Conservation (phyloP, 2,888 invertebrate species). For the Drosophila nigricruria region DNA sequence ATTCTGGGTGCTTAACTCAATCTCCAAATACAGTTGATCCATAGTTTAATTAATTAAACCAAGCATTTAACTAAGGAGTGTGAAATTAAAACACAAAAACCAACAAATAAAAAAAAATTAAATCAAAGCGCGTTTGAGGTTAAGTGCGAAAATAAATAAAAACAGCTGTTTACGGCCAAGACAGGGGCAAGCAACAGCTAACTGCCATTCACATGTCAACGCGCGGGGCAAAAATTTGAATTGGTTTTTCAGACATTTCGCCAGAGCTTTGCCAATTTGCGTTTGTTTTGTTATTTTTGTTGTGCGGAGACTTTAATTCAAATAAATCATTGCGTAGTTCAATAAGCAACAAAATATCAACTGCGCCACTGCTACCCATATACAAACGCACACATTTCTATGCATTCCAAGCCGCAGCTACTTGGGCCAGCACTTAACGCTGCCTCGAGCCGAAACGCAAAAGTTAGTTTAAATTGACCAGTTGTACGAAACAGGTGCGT, state of each 20-base stretch:
- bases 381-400: background rate
- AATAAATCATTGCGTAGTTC: conserved; percentile 16
- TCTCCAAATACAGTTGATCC: conserved; percentile 84
- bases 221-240: conserved; percentile 52
- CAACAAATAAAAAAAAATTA: conserved; percentile 44
- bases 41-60: conserved; percentile 66
- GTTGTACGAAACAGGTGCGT: conserved; percentile 61
- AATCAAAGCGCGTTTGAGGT: conserved; percentile 49
- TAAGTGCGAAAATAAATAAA: conserved; percentile 54
- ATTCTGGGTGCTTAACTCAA: conserved; percentile 77
- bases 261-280: conserved; percentile 18
- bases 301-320: conserved; percentile 1
- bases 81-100: conserved; percentile 28
- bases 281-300: background rate
- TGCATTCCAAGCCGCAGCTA: conserved; percentile 11
- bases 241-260: conserved; percentile 24
- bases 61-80: conserved; percentile 57
- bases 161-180: conserved; percentile 54
- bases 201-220: conserved; percentile 41
- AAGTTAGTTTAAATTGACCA: conserved; percentile 52
- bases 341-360: conserved; percentile 1
- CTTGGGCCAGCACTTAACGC: conserved; percentile 18
- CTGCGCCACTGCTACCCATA: conserved; percentile 7
- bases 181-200: conserved; percentile 19
- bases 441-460: conserved; percentile 15